Conservation (phyloP, 2,888 invertebrate genomes). For the Drosophila niveifrons region DNA sequence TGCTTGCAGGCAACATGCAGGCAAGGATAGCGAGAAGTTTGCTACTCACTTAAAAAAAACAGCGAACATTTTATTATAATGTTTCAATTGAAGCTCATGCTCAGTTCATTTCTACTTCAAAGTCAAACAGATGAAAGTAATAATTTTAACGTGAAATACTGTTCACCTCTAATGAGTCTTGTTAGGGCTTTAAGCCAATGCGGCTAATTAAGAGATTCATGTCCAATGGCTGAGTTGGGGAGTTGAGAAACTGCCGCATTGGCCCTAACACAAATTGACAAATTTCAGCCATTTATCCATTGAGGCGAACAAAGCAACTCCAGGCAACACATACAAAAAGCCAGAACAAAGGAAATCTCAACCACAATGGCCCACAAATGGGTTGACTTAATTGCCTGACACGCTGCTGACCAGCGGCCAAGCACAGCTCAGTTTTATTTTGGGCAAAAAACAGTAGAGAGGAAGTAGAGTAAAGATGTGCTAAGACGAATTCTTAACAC, state of each 20-base stretch:
- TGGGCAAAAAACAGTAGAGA: not conserved
- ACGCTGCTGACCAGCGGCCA: constrained; percentile 43
- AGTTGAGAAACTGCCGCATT: constrained; percentile 67
- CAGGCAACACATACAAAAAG: constrained; percentile 17
- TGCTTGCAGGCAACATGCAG: constrained; percentile 8
- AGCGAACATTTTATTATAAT: constrained; percentile 6
- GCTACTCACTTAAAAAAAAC: not conserved
- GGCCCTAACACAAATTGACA: constrained; percentile 76
- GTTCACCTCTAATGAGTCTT: constrained; percentile 22
- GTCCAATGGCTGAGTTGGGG: constrained; percentile 12
- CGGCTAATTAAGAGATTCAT: constrained; percentile 66
- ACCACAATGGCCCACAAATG: constrained; percentile 55
- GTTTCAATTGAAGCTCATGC: not conserved
- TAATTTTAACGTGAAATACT: not conserved
- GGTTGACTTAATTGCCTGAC: constrained; percentile 67
- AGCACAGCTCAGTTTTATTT: constrained; percentile 19
- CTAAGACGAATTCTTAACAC: constrained; percentile 43
- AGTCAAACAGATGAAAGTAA: not conserved
- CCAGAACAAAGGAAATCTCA: constrained; percentile 56
- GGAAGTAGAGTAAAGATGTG: not conserved
- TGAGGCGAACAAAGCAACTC: constrained; percentile 44
- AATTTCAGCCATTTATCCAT: constrained; percentile 72
- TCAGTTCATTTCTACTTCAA: not conserved
- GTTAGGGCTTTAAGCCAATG: constrained; percentile 27
- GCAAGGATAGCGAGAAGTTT: constrained; percentile 10